Evolutionary conservation across 2,888 invertebrate species (phyloP).

Genomic region (Mechanitis mazaeus): DNA sequence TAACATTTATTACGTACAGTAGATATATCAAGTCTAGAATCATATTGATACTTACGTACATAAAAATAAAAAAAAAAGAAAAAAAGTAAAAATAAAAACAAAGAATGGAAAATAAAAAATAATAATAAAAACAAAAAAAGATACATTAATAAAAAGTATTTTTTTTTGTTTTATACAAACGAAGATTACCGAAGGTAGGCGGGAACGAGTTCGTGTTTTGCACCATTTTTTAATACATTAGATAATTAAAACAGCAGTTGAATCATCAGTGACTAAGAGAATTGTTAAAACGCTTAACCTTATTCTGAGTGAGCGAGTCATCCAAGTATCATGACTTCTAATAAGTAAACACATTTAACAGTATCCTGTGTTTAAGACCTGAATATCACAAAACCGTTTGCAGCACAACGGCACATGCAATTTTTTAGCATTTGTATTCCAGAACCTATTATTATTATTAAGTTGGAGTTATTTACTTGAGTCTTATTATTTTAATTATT

Average conservation of each 20-base stretch:
- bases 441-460: no score
- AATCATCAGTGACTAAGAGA: conserved; percentile 62
- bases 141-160: no score
- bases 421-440: no score
- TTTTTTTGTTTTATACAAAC: no score
- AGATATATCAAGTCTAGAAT: conserved; percentile 42
- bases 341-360: conserved; percentile 16
- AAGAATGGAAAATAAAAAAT: no score
- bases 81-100: no score
- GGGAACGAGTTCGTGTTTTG: conserved; percentile 43
- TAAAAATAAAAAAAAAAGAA: no score
- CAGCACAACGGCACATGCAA: no score
- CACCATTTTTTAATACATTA: conserved; percentile 50
- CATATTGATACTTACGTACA: no score
- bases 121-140: no score
- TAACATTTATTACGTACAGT: conserved; percentile 35
- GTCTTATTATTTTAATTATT: no score
- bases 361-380: background rate
- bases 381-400: background rate
- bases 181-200: conserved; percentile 22
- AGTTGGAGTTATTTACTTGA: no score
- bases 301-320: conserved; percentile 41
- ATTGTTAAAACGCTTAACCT: conserved; percentile 37
- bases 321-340: conserved; percentile 29
- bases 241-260: conserved; percentile 42